These are phyloP conservation scores for Ephestia elutella DNA, from an alignment of 1,140 invertebrate species.

Conservation along the genomic window DNA sequence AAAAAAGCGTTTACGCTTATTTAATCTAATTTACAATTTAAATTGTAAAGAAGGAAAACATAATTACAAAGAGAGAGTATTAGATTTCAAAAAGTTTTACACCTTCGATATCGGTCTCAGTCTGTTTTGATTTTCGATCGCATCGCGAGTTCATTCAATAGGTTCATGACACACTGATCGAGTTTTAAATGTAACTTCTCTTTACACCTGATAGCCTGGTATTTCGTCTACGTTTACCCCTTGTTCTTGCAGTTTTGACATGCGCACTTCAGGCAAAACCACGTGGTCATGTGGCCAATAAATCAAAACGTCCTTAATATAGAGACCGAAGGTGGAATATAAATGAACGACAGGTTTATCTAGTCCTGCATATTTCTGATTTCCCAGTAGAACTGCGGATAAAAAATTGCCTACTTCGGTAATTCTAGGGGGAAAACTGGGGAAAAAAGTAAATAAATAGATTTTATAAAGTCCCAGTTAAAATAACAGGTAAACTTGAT, in stretches of 20 bases:
- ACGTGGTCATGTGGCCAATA: slow-evolving; percentile 1
- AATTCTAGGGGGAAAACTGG: too few species aligned
- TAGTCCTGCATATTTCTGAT: neutral
- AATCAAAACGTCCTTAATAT: neutral
- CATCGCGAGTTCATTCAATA: neutral
- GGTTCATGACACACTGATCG: slow-evolving; percentile 5
- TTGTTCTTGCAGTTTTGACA: slow-evolving; percentile 10
- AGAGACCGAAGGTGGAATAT: neutral
- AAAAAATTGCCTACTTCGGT: neutral
- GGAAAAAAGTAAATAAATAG: too few species aligned
- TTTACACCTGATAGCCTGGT: slow-evolving; percentile 16
- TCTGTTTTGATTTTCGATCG: neutral
- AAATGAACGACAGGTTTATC: too few species aligned
- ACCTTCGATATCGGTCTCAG: too few species aligned
- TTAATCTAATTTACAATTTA: too few species aligned
- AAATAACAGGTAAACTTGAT: too few species aligned
- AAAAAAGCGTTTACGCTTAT: too few species aligned
- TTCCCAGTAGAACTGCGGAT: neutral
- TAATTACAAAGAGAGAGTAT: too few species aligned
- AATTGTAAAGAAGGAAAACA: too few species aligned
- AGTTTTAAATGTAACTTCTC: neutral
- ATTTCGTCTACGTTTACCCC: slow-evolving; percentile 8
- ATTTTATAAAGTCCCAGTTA: too few species aligned
- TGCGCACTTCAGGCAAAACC: slow-evolving; percentile 4
- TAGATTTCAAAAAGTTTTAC: too few species aligned